Evolutionary conservation across 2,888 invertebrate genomes (phyloP), one percentile per base, ranked within the genome.

Genomic region (Spodoptera exigua): DNA sequence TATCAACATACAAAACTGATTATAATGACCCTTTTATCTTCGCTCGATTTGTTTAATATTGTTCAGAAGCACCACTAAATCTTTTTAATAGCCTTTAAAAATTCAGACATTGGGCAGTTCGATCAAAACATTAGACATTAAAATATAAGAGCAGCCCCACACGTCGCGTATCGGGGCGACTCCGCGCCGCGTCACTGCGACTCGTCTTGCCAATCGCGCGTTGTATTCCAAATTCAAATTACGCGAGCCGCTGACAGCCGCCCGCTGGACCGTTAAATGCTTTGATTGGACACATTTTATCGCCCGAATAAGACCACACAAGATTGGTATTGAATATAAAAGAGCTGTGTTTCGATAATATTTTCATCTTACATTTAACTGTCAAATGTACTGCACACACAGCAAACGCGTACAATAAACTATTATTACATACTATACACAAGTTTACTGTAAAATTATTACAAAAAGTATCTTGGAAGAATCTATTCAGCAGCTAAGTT

Each of bases 211-310:
- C 78, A 85, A 85, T 82, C 74, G 84, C 54, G 78, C 83, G 81
- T 82, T 71, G 69, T 72, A 78, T 79, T 70, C 78, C 70, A 68
- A 79, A 79, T 80, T 80, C 75, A 64, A 78, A 81, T 78, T 71
- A 75, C 66, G 79, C 78, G 80, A 83, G 55, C 67, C 59, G 66
- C 53, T 70, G 74, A 73, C 76, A 75, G 56, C 56, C 60, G 18
- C 56, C 56, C 71, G 40, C 40, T 77, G 64, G 76, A 74, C 78
- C 81, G 78, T 79, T 73, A 61, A 63, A 69, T 58, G 59, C 79
- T 83, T 84, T 83, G 78, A 83, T 83, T 82, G 79, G 78, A 74
- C 64, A 75, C 59, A 75, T 81, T 82, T 82, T 77, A 81, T 75
- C 60, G 73, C 57, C 46, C 52, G 43, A 57, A 57, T 59, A 65